phyloP scores from a whole-genome alignment of 2,113 vertebrate species.

The Erpornis zantholeuca region DNA sequence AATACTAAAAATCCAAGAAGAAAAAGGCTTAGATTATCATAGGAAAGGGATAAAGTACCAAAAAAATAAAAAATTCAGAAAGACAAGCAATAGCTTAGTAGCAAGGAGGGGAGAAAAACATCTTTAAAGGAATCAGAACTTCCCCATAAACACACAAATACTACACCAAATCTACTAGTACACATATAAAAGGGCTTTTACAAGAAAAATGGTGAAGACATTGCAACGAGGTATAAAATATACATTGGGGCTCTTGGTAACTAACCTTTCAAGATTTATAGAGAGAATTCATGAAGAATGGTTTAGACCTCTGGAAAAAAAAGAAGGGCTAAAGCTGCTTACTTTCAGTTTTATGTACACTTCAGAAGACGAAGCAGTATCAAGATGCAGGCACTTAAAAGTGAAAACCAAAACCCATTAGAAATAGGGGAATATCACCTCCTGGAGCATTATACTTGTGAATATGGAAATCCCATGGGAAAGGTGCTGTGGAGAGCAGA shows the following conservation, averaged over 20 bases:
- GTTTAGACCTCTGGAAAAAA: neutral
- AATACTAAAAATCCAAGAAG: neutral
- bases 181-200: neutral
- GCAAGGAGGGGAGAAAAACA: neutral
- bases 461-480: neutral
- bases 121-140: neutral
- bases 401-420: neutral
- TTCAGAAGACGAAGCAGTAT: neutral
- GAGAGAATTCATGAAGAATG: neutral
- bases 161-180: neutral
- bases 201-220: neutral
- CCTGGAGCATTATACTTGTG: neutral
- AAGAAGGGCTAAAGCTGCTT: neutral
- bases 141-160: neutral
- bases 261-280: neutral
- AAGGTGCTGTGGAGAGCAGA: neutral
- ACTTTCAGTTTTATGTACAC: neutral
- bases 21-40: neutral
- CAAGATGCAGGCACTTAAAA: neutral
- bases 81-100: neutral
- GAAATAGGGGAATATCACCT: neutral
- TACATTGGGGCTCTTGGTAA: neutral
- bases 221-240: neutral
- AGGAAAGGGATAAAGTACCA: neutral
- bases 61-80: neutral